phyloP scores from a whole-genome alignment of 2,888 invertebrate genomes.

The Leptogaster cylindrica region DNA sequence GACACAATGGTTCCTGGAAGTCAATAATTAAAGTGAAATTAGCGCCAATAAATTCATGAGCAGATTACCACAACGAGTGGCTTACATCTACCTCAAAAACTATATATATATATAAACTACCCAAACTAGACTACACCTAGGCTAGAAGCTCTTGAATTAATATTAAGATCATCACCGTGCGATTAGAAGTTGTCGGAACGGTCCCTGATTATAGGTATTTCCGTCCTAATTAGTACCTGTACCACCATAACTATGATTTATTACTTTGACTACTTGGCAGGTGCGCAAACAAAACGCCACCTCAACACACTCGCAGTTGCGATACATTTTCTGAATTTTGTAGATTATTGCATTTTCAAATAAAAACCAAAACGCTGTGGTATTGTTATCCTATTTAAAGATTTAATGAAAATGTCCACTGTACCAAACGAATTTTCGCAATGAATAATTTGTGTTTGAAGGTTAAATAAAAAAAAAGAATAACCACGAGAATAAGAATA shows the following conservation, averaged over 20 bases:
- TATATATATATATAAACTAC: no score
- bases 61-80: background rate
- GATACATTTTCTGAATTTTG: no score
- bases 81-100: background rate
- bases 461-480: no score
- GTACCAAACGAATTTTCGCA: no score
- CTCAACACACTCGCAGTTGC: no score
- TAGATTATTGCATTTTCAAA: no score
- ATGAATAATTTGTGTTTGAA: no score
- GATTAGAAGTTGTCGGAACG: constrained; percentile 38
- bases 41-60: constrained; percentile 37
- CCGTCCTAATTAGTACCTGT: constrained; percentile 25
- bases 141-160: background rate
- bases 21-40: constrained; percentile 25
- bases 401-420: no score
- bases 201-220: constrained; percentile 42
- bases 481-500: no score
- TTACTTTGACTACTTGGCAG: constrained; percentile 21
- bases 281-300: background rate
- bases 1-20: constrained; percentile 6
- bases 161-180: constrained; percentile 24
- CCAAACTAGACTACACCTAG: background rate
- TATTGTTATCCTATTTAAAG: no score
- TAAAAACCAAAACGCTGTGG: no score
- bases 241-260: constrained; percentile 40